Conservation (phyloP, 2,888 invertebrate genomes). For the Ceratothoa steindachneri region DNA sequence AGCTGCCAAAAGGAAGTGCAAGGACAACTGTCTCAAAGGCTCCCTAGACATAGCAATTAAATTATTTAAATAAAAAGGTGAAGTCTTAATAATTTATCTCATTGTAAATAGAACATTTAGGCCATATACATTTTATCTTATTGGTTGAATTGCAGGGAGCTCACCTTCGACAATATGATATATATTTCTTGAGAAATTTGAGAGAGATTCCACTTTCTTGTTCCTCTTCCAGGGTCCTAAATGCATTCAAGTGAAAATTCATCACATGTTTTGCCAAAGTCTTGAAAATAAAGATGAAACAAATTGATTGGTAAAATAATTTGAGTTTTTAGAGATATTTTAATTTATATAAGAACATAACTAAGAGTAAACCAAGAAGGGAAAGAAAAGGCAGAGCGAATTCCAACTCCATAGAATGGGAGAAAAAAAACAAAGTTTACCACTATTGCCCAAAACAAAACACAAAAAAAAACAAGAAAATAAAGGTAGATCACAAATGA, state of each 20-base stretch:
- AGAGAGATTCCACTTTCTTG: constrained; percentile 82
- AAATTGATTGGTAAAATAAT: no score
- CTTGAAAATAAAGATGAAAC: constrained; percentile 55
- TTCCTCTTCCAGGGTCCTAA: constrained; percentile 59
- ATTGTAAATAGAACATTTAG: background rate
- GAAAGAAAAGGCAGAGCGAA: no score
- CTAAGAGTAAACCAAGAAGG: no score
- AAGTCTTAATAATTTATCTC: no score
- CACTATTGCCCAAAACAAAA: no score
- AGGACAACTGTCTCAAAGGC: background rate
- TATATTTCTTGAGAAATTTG: constrained; percentile 79
- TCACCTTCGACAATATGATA: constrained; percentile 79
- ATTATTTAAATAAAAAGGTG: no score
- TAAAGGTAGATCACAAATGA: no score
- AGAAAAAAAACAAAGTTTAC: no score
- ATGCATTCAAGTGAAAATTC: constrained; percentile 85
- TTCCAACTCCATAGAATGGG: no score
- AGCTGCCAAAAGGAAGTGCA: background rate
- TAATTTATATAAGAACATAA: no score
- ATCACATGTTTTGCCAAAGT: constrained; percentile 94
- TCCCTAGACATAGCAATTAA: background rate
- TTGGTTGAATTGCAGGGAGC: constrained; percentile 49
- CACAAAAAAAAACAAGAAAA: no score
- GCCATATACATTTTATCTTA: background rate
- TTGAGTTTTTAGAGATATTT: no score